Evolutionary conservation across 2,113 vertebrate species (phyloP).

Genomic region (Serilophus lunatus): DNA sequence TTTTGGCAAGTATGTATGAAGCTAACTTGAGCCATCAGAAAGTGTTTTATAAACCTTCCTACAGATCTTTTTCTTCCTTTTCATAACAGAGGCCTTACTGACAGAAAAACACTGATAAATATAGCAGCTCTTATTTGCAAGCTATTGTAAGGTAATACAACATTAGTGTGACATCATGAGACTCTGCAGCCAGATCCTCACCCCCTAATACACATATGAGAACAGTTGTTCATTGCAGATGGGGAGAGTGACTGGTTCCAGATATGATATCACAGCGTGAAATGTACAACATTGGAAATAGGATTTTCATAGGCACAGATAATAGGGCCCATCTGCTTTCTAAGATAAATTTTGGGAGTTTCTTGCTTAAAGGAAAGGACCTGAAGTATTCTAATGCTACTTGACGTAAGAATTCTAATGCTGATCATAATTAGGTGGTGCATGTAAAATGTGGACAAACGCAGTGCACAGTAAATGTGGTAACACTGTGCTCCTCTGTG

Average conservation of each 20-base stretch:
- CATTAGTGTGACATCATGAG: constrained; percentile 75
- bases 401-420: constrained; percentile 18
- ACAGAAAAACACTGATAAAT: constrained; percentile 58
- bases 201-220: constrained; percentile 61
- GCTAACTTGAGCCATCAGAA: neutral
- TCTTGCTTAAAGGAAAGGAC: constrained; percentile 49
- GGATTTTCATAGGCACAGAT: constrained; percentile 77
- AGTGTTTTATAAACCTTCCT: constrained; percentile 29
- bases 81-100: constrained; percentile 33
- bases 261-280: constrained; percentile 83
- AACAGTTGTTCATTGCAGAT: constrained; percentile 84
- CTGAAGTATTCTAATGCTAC: constrained; percentile 32
- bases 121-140: constrained; percentile 64
- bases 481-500: neutral
- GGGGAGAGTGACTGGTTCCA: constrained; percentile 77
- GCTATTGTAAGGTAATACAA: constrained; percentile 70
- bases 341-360: constrained; percentile 59
- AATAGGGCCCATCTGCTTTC: constrained; percentile 79
- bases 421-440: neutral
- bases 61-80: constrained; percentile 17
- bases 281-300: constrained; percentile 80
- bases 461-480: accelerated
- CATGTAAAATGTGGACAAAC: neutral
- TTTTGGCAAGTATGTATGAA: neutral
- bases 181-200: constrained; percentile 64